Evolutionary conservation across 2,888 invertebrate species (phyloP), one percentile per base, ranked within the genome.

Genomic region (Andricus quercusramuli): DNA sequence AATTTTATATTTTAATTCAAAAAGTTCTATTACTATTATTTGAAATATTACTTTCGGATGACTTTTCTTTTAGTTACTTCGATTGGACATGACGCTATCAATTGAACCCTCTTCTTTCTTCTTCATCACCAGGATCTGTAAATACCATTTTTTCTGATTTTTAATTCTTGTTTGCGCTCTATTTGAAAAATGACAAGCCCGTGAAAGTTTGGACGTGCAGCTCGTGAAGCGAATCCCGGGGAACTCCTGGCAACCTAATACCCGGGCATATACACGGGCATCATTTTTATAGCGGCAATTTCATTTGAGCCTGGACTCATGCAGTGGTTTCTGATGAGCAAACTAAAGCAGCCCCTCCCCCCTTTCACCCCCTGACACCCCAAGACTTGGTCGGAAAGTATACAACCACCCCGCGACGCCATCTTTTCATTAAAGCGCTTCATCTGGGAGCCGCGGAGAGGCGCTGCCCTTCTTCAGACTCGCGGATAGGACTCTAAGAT

Each of bases 221-320:
- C 62, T 68, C 51, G 77, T 79, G 64, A 56, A 81, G 77, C 79
- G 88, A 85, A 87, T 86, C 83, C 85, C 82, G 82, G 82, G 78
- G 84, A 82, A 78, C 78, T 56, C 56, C 51, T 37, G 29, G 74
- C 84, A 88, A 88, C 83, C 89, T 90, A 90, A 91, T 91, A 91
- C 91, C 87, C 87, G 79, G 86, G 86, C 89, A 88, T 89, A 90
- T 90, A 89, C 91, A 90, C 90, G 86, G 87, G 87, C 90, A 90
- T 91, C 91, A 91, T 91, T 91, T 91, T 91, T 91, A 91, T 91
- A 90, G 90, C 89, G 87, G 91, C 91, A 91, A 91, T 91, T 91
- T 91, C 91, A 91, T 91, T 91, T 91, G 90, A 91, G 91, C 90
- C 89, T 86, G 88, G 90, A 88, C 89, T 90, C 91, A 91, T 91